phyloP scores from a whole-genome alignment of 1,140 invertebrate species.

The Parasteatoda tepidariorum region DNA sequence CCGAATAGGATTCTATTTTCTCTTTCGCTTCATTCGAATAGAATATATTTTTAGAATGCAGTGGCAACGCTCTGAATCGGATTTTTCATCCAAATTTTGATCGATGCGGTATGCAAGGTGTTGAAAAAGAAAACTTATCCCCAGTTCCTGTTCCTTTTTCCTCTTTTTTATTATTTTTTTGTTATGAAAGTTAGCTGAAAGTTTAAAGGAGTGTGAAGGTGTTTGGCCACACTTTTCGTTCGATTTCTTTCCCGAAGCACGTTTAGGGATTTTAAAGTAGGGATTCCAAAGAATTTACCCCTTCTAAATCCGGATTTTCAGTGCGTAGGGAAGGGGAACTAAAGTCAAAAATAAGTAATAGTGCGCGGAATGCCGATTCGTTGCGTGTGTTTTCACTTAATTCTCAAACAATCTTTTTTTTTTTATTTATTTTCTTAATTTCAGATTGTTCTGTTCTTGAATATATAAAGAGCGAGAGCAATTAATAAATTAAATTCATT shows the following conservation, averaged over 20 bases:
- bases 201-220: neutral
- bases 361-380: too few relatives aligned
- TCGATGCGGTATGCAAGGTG: slow-evolving; percentile 30
- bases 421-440: too few relatives aligned
- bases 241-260: neutral
- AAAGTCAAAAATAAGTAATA: neutral
- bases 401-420: too few relatives aligned
- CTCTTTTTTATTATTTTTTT: neutral
- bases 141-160: neutral
- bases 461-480: too few relatives aligned
- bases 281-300: slow-evolving; percentile 19
- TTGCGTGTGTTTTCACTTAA: too few relatives aligned
- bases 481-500: too few relatives aligned
- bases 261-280: slow-evolving; percentile 9
- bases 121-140: slow-evolving; percentile 1
- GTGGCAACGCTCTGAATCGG: slow-evolving; percentile 20
- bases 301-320: neutral
- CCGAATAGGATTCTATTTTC: neutral
- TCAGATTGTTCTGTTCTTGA: too few relatives aligned
- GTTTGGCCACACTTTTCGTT: neutral
- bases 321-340: neutral
- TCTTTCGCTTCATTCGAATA: neutral
- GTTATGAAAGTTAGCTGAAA: neutral
- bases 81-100: slow-evolving; percentile 32
- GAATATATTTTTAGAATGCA: slow-evolving; percentile 20